Conservation (phyloP, 2,888 invertebrate species). For the Autographa pulchrina region DNA sequence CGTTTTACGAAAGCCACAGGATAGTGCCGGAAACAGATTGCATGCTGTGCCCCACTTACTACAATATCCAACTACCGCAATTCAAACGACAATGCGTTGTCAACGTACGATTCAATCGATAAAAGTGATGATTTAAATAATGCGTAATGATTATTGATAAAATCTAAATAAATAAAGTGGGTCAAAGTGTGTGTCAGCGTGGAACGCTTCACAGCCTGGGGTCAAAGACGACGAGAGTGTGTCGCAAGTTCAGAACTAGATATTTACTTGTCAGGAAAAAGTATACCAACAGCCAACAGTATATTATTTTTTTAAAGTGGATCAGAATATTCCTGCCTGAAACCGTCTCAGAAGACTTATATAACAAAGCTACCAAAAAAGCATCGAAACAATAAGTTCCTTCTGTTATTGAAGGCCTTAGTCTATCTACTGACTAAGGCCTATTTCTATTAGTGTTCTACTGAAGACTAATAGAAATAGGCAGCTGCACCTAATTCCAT, state of each 20-base stretch:
- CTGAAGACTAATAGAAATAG: too few species aligned
- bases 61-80: conserved; percentile 42
- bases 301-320: background rate
- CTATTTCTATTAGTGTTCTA: too few species aligned
- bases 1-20: conserved; percentile 34
- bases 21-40: conserved; percentile 53
- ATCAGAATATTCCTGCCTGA: conserved; percentile 25
- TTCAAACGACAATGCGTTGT: conserved; percentile 24
- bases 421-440: too few species aligned
- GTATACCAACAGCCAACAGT: background rate
- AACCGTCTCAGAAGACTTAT: background rate
- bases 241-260: conserved; percentile 59
- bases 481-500: too few species aligned
- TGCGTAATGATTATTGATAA: conserved; percentile 23
- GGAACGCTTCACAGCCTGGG: conserved; percentile 66
- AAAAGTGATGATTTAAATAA: conserved; percentile 16
- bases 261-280: conserved; percentile 11
- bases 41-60: conserved; percentile 44
- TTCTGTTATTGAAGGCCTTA: too few species aligned
- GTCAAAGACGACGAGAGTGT: conserved; percentile 68
- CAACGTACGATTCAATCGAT: conserved; percentile 21
- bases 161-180: conserved; percentile 60
- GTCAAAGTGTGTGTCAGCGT: conserved; percentile 67
- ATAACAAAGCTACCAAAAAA: background rate
- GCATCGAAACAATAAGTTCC: background rate